These are phyloP conservation scores for Tenthredo mesomela DNA, from an alignment of 2,888 invertebrate genomes.

Conservation along the genomic window DNA sequence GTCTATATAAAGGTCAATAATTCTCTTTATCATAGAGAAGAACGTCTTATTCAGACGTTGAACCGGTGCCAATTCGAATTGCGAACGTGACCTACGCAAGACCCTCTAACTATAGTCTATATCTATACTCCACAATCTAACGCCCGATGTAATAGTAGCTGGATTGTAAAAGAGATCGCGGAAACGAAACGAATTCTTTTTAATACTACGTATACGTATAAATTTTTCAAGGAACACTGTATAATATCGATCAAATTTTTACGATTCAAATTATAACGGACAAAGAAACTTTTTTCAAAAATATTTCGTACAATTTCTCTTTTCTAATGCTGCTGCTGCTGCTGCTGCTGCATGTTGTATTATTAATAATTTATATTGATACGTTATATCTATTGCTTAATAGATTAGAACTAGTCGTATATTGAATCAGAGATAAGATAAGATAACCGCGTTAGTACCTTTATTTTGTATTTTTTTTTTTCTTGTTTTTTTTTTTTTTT, in stretches of 20 bases:
- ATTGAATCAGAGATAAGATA: conserved; percentile 33
- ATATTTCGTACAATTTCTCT: too few relatives aligned
- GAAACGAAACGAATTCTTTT: neutral
- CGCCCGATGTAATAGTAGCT: too few relatives aligned
- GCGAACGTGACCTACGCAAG: conserved; percentile 49
- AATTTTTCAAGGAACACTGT: neutral
- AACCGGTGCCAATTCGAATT: conserved; percentile 45
- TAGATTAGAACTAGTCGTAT: neutral
- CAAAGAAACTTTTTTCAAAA: neutral
- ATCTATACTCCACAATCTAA: neutral
- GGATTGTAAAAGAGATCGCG: neutral
- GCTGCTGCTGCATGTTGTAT: neutral
- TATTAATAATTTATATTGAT: neutral
- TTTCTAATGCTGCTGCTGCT: too few relatives aligned
- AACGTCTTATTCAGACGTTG: conserved; percentile 43
- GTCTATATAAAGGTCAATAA: conserved; percentile 48
- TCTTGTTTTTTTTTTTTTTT: neutral
- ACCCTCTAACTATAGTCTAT: neutral
- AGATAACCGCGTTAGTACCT: neutral
- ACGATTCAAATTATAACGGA: too few relatives aligned
- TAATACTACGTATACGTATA: neutral
- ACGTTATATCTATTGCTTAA: neutral
- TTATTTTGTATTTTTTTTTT: too few relatives aligned
- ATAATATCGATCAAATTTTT: too few relatives aligned
- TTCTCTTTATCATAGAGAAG: conserved; percentile 41